Percentiles rank a stretch among this genome's conserved stretches.
Conservation (phyloP, 1,140 invertebrate genomes). For the Sminthurides bifidus region DNA sequence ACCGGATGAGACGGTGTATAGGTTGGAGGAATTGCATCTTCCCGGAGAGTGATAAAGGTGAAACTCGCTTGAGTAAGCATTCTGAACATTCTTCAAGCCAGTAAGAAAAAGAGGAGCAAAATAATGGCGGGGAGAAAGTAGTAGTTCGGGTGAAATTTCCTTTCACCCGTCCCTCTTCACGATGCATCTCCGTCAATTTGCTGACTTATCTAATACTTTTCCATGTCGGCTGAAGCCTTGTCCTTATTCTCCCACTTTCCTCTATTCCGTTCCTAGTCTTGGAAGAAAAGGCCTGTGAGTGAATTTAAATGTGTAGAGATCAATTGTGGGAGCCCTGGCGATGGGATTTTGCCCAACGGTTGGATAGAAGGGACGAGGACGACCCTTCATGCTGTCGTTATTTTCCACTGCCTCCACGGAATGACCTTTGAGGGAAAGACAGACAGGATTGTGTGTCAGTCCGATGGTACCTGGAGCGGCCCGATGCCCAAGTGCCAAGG, state of each 20-base stretch:
- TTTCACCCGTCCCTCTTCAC: no score
- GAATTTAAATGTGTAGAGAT: conserved; percentile 40
- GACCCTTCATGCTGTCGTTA: conserved; percentile 42
- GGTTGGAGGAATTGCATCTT: no score
- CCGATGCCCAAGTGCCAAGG: conserved; percentile 47
- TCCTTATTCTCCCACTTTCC: neutral
- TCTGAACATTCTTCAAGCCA: no score
- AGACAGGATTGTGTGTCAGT: conserved; percentile 39
- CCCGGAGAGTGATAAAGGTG: no score
- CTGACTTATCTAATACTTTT: no score
- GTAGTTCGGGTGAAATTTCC: neutral
- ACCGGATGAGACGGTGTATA: no score
- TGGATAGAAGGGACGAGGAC: conserved; percentile 46
- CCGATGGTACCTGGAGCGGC: conserved; percentile 47
- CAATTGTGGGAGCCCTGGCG: conserved; percentile 44
- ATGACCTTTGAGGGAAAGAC: conserved; percentile 32
- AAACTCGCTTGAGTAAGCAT: no score
- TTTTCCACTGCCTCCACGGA: conserved; percentile 42
- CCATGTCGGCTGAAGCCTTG: no score
- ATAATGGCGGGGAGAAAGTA: neutral
- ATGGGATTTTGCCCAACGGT: conserved; percentile 34
- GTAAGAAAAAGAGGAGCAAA: no score
- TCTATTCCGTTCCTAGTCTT: neutral
- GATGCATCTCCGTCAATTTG: no score
- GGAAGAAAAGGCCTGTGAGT: neutral